phyloP scores from a whole-genome alignment of 2,113 vertebrate genomes.

The Oenanthe melanoleuca region DNA sequence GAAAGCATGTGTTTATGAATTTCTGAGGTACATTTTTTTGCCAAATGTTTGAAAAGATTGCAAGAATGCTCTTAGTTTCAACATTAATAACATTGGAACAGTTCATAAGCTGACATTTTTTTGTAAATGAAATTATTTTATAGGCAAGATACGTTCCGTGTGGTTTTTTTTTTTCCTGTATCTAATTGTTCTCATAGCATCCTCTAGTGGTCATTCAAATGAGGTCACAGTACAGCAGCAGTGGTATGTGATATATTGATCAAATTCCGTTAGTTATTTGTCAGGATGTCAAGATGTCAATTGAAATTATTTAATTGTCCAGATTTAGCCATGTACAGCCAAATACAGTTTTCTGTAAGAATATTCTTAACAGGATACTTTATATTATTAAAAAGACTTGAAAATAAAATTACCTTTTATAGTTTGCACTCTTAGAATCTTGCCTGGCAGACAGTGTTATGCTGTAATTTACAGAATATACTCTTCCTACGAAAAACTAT shows the following conservation, averaged over 20 bases:
- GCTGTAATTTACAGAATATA: neutral
- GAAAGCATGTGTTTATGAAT: conserved; percentile 3
- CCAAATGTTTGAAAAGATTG: neutral
- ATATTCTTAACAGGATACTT: neutral
- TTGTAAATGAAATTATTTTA: conserved; percentile 4
- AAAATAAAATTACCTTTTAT: neutral
- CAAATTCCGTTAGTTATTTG: neutral
- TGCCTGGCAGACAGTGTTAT: neutral
- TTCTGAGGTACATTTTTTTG: neutral
- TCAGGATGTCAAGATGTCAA: neutral
- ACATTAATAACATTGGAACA: neutral
- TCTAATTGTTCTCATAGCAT: conserved; percentile 59
- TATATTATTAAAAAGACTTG: neutral
- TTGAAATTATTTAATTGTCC: neutral
- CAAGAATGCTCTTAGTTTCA: neutral
- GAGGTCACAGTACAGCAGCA: neutral
- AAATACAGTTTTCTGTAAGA: neutral
- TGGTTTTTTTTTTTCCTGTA: neutral
- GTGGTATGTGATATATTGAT: neutral
- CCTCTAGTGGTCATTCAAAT: conserved; percentile 65
- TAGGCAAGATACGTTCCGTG: neutral
- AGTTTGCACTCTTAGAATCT: neutral
- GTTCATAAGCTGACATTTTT: neutral
- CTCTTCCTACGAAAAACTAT: neutral
- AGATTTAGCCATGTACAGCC: neutral